Evolutionary conservation across 2,888 invertebrate genomes (phyloP), one percentile per base, ranked within the genome.

Genomic region (Cataglyphis altisquamis): DNA sequence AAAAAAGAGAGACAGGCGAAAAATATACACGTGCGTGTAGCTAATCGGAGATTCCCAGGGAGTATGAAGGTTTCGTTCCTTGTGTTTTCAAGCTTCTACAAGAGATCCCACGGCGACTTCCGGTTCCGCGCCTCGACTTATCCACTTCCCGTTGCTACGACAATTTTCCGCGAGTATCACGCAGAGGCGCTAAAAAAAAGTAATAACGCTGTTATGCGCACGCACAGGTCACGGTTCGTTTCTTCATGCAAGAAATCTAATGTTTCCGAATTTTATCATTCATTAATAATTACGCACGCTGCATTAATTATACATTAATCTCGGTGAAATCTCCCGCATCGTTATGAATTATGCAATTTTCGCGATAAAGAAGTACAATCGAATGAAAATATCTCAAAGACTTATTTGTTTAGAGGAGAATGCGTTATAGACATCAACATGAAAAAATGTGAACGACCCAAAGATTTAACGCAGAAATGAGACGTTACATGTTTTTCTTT

Each of bases 21-120:
- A 80, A 80, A 36, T 80, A 36, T 60, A 62, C 18, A 29, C 70
- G 81, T 73, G 88, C 72, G 87, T 77, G 84, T 78, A 29, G 84
- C 57, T 82, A 63, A 86, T 84, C 57, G 62, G n/a, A 29, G 82
- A 87, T 89, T 89, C 88, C 89, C 89, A 88, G 63, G 86, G 67
- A 57, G 72, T 68, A 48, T 72, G 87, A 83, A 78, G 78, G 74
- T 29, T 70, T 45, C 60, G 55, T 78, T 80, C 70, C 84, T 29
- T 1, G 87, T 85, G 77, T 90, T 90, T 91, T 86, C 87, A 87
- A 84, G 86, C 84, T 87, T 85, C 85, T 87, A 32, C 62, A 57
- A 62, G 82, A 82, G 87, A 81, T 91, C 90, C 91, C 90, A 91
- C 91, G 91, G 82, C 68, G 84, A 87, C 90, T 92, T 92, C 92